phyloP scores from a whole-genome alignment of 2,888 invertebrate genomes.

The Amphimallon solstitiale region DNA sequence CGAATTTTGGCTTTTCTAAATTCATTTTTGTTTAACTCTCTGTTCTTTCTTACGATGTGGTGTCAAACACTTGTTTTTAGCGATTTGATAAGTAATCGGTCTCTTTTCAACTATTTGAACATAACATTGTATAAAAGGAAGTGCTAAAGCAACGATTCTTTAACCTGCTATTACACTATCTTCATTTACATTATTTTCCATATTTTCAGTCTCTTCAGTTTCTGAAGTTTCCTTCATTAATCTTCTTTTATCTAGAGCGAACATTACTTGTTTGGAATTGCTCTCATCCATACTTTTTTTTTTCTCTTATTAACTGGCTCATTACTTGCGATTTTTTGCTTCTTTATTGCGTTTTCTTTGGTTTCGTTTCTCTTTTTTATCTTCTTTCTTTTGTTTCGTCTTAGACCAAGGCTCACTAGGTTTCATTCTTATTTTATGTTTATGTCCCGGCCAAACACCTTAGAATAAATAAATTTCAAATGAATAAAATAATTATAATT shows the following conservation, averaged over 20 bases:
- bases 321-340: slow-evolving; percentile 62
- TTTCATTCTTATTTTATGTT: slow-evolving; percentile 62
- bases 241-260: slow-evolving; percentile 9
- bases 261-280: no score
- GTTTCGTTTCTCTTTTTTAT: slow-evolving; percentile 72
- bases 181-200: slow-evolving; percentile 58
- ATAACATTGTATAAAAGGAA: neutral
- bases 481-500: neutral
- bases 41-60: slow-evolving; percentile 91
- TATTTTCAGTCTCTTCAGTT: slow-evolving; percentile 53
- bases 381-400: slow-evolving; percentile 76
- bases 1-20: slow-evolving; percentile 92
- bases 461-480: slow-evolving; percentile 4
- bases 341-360: slow-evolving; percentile 72
- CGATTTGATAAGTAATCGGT: slow-evolving; percentile 91
- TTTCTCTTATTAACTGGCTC: slow-evolving; percentile 62
- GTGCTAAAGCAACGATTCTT: neutral
- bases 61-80: slow-evolving; percentile 94
- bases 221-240: slow-evolving; percentile 24
- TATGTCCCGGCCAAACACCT: slow-evolving; percentile 60
- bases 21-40: slow-evolving; percentile 92
- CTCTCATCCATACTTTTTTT: no score
- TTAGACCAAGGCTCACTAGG: slow-evolving; percentile 82
- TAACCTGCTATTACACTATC: neutral
- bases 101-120: slow-evolving; percentile 69